Percentiles rank a stretch among this genome's conserved stretches.
Evolutionary conservation across 2,888 invertebrate species (phyloP).

Genomic region (Lathronympha strigana): DNA sequence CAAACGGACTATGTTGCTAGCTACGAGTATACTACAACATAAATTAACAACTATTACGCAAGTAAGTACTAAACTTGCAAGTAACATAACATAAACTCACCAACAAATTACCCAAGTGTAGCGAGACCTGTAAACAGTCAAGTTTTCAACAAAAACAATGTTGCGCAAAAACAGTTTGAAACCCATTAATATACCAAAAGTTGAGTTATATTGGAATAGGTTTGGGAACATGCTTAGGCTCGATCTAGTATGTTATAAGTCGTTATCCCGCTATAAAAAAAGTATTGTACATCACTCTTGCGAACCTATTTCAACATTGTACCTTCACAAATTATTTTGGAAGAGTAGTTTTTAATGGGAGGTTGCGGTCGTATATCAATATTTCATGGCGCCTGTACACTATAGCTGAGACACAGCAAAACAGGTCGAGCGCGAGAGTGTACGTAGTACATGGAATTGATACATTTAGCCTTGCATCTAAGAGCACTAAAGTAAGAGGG

Average conservation of each 20-base stretch:
- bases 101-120: background rate
- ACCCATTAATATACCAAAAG: constrained; percentile 15
- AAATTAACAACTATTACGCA: background rate
- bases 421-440: no score
- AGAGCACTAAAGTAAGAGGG: no score
- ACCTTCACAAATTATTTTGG: no score
- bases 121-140: background rate
- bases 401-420: no score
- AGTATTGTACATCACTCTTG: no score
- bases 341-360: no score
- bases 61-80: background rate
- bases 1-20: background rate
- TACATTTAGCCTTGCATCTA: no score
- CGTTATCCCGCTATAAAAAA: background rate
- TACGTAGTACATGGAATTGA: no score
- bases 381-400: no score
- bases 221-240: constrained; percentile 11
- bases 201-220: constrained; percentile 22
- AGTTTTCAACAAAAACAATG: constrained; percentile 15
- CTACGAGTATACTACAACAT: background rate
- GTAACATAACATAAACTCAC: constrained; percentile 14
- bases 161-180: constrained; percentile 8
- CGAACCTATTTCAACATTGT: no score
- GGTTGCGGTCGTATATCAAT: no score
- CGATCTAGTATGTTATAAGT: background rate